These are phyloP conservation scores for Etia nguti DNA, from an alignment of 2,113 vertebrate species.

Conservation along the genomic window DNA sequence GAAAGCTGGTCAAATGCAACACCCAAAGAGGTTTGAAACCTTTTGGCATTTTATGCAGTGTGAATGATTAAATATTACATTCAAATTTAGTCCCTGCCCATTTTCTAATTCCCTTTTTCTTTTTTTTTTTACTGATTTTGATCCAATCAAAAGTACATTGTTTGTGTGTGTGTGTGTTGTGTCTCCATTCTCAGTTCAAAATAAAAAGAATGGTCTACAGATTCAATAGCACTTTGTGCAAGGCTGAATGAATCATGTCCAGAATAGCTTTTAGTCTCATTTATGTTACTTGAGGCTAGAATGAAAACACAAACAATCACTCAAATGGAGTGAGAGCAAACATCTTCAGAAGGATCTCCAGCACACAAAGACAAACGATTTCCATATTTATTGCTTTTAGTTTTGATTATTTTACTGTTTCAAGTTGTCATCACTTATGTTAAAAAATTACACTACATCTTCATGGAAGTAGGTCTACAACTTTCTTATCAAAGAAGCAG, in stretches of 20 bases:
- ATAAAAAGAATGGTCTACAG: background rate
- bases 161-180: background rate
- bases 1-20: background rate
- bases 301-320: background rate
- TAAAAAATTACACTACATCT: slow-evolving; percentile 33
- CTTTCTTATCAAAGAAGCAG: slow-evolving; percentile 75
- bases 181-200: background rate
- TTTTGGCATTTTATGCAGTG: background rate
- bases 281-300: background rate
- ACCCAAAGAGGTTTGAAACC: background rate
- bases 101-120: background rate
- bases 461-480: slow-evolving; percentile 63
- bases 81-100: background rate
- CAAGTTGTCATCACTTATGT: slow-evolving; percentile 31
- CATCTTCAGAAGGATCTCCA: background rate
- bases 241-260: background rate
- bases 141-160: background rate
- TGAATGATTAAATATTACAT: background rate
- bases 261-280: background rate
- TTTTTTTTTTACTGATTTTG: background rate
- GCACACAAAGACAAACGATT: background rate
- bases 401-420: slow-evolving; percentile 40
- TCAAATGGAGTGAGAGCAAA: background rate
- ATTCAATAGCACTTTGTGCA: background rate
- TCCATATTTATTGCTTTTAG: slow-evolving; percentile 43